phyloP scores from a whole-genome alignment of 53 echinoderm and acorn worm genomes.

The Antedon mediterranea region DNA sequence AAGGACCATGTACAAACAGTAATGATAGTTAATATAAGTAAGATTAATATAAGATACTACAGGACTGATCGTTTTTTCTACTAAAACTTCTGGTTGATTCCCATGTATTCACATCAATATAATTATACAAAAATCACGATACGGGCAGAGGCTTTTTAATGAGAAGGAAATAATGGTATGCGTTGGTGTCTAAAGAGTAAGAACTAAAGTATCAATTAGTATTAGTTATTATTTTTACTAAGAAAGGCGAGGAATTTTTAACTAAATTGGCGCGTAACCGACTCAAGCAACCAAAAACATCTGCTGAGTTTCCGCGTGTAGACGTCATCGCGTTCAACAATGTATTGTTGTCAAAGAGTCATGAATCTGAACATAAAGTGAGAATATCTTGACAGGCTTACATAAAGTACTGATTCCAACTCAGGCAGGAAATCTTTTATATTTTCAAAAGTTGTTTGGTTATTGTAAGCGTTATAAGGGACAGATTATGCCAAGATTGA shows the following conservation, averaged over 20 bases:
- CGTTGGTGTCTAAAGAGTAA: background rate
- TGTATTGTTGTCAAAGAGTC: background rate
- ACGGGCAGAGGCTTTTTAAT: no score
- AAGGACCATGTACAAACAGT: no score
- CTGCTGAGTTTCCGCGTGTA: background rate
- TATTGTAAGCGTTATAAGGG: background rate
- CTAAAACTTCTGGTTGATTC: no score
- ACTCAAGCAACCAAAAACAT: background rate
- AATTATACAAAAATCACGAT: no score
- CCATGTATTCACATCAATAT: no score
- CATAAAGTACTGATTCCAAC: background rate
- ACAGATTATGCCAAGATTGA: background rate
- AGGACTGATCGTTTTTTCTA: no score
- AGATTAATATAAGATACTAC: no score
- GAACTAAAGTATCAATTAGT: background rate
- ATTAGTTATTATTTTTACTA: background rate
- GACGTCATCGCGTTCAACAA: background rate
- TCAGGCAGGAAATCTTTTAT: background rate
- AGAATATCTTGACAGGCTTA: background rate
- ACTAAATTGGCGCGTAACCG: background rate
- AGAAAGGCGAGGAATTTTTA: background rate
- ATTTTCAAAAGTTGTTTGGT: background rate
- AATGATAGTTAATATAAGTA: no score
- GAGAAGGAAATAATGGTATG: no score
- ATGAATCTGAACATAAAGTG: background rate